Base-by-base conservation (phyloP, 1,140 invertebrate genomes). In the Drosophila sturtevanti region DNA sequence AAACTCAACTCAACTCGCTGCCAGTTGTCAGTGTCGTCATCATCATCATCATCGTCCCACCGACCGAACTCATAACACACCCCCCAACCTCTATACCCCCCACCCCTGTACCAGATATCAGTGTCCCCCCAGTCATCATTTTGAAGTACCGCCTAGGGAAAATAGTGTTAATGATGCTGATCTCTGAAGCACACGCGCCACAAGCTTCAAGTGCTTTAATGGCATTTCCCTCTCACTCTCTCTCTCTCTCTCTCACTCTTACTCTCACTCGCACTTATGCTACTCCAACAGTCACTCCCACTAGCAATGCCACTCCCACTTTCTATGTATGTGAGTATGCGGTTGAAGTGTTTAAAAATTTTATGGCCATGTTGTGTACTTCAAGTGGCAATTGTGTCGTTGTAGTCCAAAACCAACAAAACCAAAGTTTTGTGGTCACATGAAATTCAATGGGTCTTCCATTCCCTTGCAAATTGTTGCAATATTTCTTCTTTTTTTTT, bases 101-200 rank as follows among this genome's bases (percentile, higher is more conserved):
- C 11, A 14, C n/a, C 35, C 24, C 16, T 21, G 21, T 44, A 27
- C 11, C 22, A 48, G 16, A 12, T 31, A 60, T 34, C 14, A 14
- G n/a, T 10, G 21, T 48, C 16, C 35, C 21, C 11, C 55, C 35
- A 51, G 68, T 82, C 76, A 81, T 74, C 72, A 64, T 68, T 56
- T 52, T 79, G 79, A 89, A 87, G 84, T 65, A 89, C 79, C 77
- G 78, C 76, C 84, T 79, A 67, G 84, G 84, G 84, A 87, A 87
- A 87, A 84, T 87, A 87, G 84, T 87, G 79, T 84, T 87, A 87
- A 87, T 87, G 84, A 87, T 87, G 84, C 79, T 89, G 82, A 84
- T 89, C 84, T 87, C 75, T 56, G 59, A 56, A 63, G 79, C 79
- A 76, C 79, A 72, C 79, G 84, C 79, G 63, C 77, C 72, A 54